These are phyloP conservation scores for Cyclina sinensis DNA, from an alignment of 1,140 invertebrate species.

Conservation along the genomic window DNA sequence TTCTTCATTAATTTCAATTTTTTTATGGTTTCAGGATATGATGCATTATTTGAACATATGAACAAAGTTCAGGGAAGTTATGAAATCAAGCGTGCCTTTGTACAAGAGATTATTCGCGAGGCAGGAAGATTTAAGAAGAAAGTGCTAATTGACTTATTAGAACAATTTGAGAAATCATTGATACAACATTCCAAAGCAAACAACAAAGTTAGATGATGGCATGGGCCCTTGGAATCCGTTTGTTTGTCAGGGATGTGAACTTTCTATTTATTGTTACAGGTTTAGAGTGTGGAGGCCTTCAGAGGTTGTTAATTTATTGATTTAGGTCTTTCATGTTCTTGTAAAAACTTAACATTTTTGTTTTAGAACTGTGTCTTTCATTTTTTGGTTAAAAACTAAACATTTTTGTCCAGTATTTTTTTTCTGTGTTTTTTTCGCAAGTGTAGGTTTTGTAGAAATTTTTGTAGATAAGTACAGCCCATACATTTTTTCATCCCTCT, in stretches of 20 bases:
- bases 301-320: neutral
- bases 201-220: constrained; percentile 55
- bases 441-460: no score
- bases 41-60: constrained; percentile 59
- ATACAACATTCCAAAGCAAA: constrained; percentile 50
- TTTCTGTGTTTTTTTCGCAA: no score
- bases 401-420: no score
- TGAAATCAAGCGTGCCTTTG: constrained; percentile 55
- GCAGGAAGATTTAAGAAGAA: constrained; percentile 60
- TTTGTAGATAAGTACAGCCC: no score
- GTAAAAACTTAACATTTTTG: no score
- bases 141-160: constrained; percentile 42
- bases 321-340: neutral
- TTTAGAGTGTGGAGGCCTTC: neutral
- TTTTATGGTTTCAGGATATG: constrained; percentile 48
- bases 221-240: no score
- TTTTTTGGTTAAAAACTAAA: no score
- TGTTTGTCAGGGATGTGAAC: neutral
- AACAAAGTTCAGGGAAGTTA: constrained; percentile 56
- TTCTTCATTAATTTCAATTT: no score
- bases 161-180: constrained; percentile 59
- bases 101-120: constrained; percentile 53
- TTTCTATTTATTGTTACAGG: neutral
- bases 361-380: no score
- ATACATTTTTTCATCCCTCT: no score